Base-by-base conservation (phyloP, 2,888 invertebrate genomes). In the Itoplectis maculator region DNA sequence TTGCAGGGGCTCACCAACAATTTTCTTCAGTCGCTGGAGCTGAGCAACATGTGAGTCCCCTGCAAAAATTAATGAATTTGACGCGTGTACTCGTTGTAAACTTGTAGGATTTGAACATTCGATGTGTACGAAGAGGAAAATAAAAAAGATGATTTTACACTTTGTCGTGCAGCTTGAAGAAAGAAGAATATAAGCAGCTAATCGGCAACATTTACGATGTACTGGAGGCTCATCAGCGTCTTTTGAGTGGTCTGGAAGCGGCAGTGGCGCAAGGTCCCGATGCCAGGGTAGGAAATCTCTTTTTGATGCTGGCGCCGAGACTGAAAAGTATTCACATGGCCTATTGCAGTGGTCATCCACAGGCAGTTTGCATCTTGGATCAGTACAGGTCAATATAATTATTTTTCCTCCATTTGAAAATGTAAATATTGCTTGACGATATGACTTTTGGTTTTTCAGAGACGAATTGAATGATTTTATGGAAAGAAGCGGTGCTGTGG, bases 341-440 rank as follows among this genome's bases (percentile, higher is more conserved):
- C 13, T 99, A 99, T 93, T 99, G 99, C 93, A 95, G 96, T 77
- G 96, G 97, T 86, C 99, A 99, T 94, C 99, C 99, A 0, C 95
- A 96, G 93, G 99, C 99, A 85, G 98, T 98, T 63, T 97, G 97
- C 91, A 96, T 99, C 88, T 94, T 99, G 87, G 98, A 98, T 93
- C 97, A 97, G 92, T 97, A 97, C 92, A 98, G 97, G 98, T 98
- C 93, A 94, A 95, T 93, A 49, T 47, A 4, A 2, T 20, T 45
- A 1, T 45, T n/a, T 76, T 76, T 75, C 69, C 72, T 59, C 56
- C 5, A 65, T 45, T 29, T 1, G 3, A 69, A 59, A 9, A n/a
- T 47, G 13, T 63, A 42, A 47, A 11, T 23, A 37, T 42, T 65
- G 20, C 6, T 59, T 5, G n/a, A 7, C n/a, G 9, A 0, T 54